Percentiles rank a stretch among this genome's conserved stretches.
Evolutionary conservation across 2,888 invertebrate genomes (phyloP).

Genomic region (Synergus japonicus): DNA sequence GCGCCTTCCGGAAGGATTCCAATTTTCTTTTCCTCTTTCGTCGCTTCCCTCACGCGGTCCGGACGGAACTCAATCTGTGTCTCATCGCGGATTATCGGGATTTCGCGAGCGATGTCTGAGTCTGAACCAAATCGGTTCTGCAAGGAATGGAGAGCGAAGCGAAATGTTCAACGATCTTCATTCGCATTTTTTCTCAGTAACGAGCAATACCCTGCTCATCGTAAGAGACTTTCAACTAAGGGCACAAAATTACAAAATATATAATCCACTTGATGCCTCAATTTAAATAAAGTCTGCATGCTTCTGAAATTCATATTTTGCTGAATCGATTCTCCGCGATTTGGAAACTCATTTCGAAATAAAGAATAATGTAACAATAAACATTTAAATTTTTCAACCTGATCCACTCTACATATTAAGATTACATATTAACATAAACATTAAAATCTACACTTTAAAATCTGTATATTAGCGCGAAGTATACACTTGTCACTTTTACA

Average conservation of each 20-base stretch:
- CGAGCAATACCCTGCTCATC: background rate
- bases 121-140: conserved; percentile 39
- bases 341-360: background rate
- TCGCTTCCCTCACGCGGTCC: conserved; percentile 55
- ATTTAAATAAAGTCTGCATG: too few species aligned
- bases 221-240: background rate
- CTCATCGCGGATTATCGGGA: conserved; percentile 76
- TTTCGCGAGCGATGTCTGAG: conserved; percentile 63
- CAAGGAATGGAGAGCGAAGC: conserved; percentile 18
- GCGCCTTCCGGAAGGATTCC: conserved; percentile 70
- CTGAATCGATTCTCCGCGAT: too few species aligned
- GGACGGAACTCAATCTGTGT: conserved; percentile 74
- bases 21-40: conserved; percentile 71
- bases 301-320: too few species aligned
- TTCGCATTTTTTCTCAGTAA: conserved; percentile 30
- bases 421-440: too few species aligned
- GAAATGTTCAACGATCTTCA: conserved; percentile 31
- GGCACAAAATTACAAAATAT: background rate
- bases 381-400: background rate
- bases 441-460: too few species aligned
- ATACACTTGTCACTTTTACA: too few species aligned
- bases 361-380: background rate
- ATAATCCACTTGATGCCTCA: background rate
- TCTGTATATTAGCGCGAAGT: too few species aligned
- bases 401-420: too few species aligned